Conservation (phyloP, 2,797 vertebrate genomes). For the Triplophysa bombifrons region DNA sequence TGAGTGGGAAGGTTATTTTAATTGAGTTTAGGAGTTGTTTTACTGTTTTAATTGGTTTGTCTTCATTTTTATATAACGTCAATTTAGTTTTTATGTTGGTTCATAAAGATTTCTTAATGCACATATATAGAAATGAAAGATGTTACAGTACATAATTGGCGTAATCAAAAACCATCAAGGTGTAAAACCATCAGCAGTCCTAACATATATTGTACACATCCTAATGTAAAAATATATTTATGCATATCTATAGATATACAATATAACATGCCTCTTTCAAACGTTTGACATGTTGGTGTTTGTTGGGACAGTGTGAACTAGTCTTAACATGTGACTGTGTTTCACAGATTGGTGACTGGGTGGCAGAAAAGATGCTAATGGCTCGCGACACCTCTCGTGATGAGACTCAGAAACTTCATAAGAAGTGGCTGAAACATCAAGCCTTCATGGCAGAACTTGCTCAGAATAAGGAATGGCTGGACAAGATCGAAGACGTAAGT, state of each 20-base stretch:
- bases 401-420: conserved; percentile 85
- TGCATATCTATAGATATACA: no score
- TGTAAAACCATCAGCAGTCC: no score
- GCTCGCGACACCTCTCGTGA: conserved; percentile 83
- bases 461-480: conserved; percentile 92
- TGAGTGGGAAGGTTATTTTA: neutral
- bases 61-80: neutral
- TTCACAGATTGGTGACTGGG: conserved; percentile 82
- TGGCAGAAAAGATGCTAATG: conserved; percentile 88
- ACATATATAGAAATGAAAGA: no score
- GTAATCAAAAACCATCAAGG: no score
- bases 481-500: conserved; percentile 90
- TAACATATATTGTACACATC: no score
- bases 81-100: no score
- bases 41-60: neutral
- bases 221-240: no score
- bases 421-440: conserved; percentile 92
- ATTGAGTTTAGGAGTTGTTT: neutral
- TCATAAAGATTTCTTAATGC: no score
- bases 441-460: conserved; percentile 90
- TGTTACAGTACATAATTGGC: no score
- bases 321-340: conserved; percentile 13
- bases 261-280: neutral
- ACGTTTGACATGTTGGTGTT: neutral
- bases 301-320: neutral